These are phyloP conservation scores for Cyclophora punctaria DNA, from an alignment of 2,888 invertebrate species.

Conservation along the genomic window DNA sequence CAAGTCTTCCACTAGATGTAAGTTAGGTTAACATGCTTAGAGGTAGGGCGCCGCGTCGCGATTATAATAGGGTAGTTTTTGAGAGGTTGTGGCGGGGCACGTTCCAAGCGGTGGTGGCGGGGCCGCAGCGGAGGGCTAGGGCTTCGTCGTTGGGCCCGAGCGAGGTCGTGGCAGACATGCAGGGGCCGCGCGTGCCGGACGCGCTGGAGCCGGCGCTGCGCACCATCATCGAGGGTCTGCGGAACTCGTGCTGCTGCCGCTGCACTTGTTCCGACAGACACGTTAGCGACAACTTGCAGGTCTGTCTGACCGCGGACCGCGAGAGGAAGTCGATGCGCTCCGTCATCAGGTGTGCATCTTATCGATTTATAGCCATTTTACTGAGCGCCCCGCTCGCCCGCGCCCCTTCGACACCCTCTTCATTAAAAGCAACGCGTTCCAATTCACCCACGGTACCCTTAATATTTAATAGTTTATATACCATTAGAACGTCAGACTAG, in stretches of 20 bases:
- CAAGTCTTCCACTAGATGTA: constrained; percentile 72
- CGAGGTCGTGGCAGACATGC: constrained; percentile 25
- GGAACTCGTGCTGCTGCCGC: constrained; percentile 61
- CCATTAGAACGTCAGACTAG: constrained; percentile 1
- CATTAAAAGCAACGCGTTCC: constrained; percentile 25
- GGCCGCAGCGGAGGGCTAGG: constrained; percentile 53
- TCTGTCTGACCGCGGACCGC: constrained; percentile 69
- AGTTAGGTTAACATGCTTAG: constrained; percentile 64
- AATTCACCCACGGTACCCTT: background rate
- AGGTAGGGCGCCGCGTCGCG: constrained; percentile 65
- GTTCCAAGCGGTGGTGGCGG: constrained; percentile 68
- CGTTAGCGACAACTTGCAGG: constrained; percentile 69
- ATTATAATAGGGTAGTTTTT: constrained; percentile 78
- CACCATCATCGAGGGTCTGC: constrained; percentile 54
- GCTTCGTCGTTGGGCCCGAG: constrained; percentile 53
- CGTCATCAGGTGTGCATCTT: constrained; percentile 77
- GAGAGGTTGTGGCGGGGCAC: constrained; percentile 83
- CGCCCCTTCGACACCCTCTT: constrained; percentile 20
- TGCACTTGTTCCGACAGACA: constrained; percentile 58
- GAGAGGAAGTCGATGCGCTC: constrained; percentile 77
- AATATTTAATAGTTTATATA: too few species aligned
- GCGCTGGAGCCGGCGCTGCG: constrained; percentile 62
- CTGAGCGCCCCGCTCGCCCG: constrained; percentile 22
- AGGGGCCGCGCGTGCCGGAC: constrained; percentile 48
- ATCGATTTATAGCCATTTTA: constrained; percentile 32